Conservation (phyloP, 1,140 invertebrate genomes). For the Galleria mellonella region DNA sequence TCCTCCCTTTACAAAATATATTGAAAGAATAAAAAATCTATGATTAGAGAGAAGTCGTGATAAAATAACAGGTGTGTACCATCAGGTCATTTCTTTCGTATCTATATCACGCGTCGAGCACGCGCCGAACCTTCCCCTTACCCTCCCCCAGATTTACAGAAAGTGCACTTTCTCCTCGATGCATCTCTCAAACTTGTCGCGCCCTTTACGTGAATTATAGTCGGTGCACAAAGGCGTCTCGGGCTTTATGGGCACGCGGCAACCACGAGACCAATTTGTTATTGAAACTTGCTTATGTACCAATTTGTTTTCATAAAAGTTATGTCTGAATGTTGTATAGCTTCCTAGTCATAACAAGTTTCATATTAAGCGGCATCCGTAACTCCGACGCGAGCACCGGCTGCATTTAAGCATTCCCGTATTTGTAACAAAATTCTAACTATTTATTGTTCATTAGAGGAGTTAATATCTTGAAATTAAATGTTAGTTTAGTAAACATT, state of each 20-base stretch:
- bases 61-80: conserved; percentile 2
- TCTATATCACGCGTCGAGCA: conserved; percentile 9
- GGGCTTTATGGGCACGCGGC: not conserved
- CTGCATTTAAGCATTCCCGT: no score
- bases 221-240: conserved; percentile 6
- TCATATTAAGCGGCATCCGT: not conserved
- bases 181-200: conserved; percentile 11
- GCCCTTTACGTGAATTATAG: conserved; percentile 13
- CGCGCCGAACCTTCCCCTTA: conserved; percentile 8
- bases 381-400: not conserved
- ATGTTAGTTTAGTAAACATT: no score
- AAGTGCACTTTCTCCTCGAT: conserved; percentile 17
- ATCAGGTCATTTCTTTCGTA: not conserved
- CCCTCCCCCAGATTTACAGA: conserved; percentile 14
- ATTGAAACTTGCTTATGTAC: conserved; percentile 1
- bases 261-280: conserved; percentile 1
- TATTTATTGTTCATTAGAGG: no score
- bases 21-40: no score
- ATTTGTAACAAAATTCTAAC: no score
- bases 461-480: no score
- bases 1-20: no score
- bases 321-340: no score
- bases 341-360: conserved; percentile 2
- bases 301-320: not conserved
- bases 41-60: not conserved